Percentiles rank a stretch among this genome's conserved stretches.
Conservation (phyloP, 92 coral and sea anemone genomes). For the Bergia sp. region DNA sequence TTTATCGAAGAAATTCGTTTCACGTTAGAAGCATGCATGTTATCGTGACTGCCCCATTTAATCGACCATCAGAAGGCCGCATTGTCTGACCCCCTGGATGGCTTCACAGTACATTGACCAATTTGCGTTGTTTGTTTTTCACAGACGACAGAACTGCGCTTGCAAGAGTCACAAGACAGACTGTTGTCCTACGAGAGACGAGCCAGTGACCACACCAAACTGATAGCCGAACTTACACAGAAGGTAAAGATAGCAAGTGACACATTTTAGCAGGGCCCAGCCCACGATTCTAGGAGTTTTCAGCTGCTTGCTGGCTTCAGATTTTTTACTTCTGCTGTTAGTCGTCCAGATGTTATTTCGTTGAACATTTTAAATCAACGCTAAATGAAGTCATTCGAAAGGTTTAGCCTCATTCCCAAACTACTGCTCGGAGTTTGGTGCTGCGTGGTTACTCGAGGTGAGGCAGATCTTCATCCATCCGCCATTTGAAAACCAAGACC, state of each 20-base stretch:
- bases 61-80: too few species aligned
- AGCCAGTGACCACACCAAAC: conserved; percentile 90
- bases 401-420: neutral
- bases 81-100: too few species aligned
- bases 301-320: neutral
- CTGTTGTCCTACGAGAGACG: conserved; percentile 93
- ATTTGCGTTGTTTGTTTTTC: neutral
- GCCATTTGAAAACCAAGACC: too few species aligned
- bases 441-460: neutral
- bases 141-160: conserved; percentile 86
- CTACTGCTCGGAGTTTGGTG: neutral
- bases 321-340: too few species aligned
- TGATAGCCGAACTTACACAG: conserved; percentile 93
- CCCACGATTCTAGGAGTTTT: neutral
- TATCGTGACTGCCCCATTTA: too few species aligned
- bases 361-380: too few species aligned
- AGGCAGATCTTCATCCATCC: neutral
- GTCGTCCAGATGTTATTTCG: too few species aligned
- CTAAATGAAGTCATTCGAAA: neutral
- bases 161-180: conserved; percentile 94
- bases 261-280: too few species aligned
- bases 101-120: neutral
- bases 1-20: too few species aligned
- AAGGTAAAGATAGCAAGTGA: conserved; percentile 58
- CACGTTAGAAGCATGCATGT: too few species aligned